phyloP scores from a whole-genome alignment of 2,113 vertebrate genomes.

The Dicrurus megarhynchus region DNA sequence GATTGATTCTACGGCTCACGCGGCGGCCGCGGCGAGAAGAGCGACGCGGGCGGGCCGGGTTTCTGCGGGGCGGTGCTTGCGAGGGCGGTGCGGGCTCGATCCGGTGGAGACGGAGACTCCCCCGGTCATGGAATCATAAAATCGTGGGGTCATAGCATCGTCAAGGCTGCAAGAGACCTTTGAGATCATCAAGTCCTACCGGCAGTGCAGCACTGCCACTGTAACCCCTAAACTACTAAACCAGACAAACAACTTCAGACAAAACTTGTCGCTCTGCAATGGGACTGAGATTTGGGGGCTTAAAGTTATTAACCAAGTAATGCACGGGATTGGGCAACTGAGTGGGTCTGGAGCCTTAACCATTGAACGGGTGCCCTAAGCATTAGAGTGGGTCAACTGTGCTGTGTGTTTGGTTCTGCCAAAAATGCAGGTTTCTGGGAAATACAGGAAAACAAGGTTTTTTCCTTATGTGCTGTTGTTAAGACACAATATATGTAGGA shows the following conservation, averaged over 20 bases:
- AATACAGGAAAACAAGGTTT: background rate
- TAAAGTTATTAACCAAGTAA: background rate
- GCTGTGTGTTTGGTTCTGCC: background rate
- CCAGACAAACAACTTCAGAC: background rate
- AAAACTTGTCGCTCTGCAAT: fast-evolving
- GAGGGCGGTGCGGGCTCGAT: too few relatives aligned
- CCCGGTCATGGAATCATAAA: fast-evolving
- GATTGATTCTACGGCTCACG: background rate
- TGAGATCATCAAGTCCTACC: background rate
- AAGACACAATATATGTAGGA: background rate
- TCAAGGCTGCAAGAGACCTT: background rate
- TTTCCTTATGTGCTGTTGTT: background rate
- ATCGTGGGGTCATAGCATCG: fast-evolving
- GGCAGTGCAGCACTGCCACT: background rate
- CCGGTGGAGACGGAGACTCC: fast-evolving
- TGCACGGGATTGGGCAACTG: fast-evolving
- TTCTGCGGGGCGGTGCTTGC: too few relatives aligned
- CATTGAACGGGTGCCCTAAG: background rate
- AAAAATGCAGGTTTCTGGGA: background rate
- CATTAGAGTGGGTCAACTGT: background rate
- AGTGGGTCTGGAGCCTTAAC: background rate
- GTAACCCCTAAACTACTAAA: background rate
- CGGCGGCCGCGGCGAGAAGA: background rate
- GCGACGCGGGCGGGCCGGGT: background rate
- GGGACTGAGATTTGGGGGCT: background rate